These are phyloP conservation scores for Zaprionus africanus DNA, from an alignment of 1,140 invertebrate species.

Conservation along the genomic window DNA sequence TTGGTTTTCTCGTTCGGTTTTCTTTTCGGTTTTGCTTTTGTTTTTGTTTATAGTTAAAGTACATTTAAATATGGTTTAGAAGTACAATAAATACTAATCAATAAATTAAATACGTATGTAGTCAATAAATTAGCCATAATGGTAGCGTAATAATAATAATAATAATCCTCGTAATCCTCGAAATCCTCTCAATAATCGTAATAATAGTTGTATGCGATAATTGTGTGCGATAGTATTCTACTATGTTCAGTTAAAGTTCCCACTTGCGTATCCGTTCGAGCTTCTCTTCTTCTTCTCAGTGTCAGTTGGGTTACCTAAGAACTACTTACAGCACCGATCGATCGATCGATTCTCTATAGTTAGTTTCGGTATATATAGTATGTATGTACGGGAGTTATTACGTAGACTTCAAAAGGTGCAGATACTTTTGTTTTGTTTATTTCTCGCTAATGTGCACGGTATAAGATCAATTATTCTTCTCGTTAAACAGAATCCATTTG, in stretches of 20 bases:
- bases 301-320: slow-evolving; percentile 43
- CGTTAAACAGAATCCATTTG: neutral
- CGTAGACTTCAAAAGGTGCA: slow-evolving; percentile 60
- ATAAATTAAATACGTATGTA: slow-evolving; percentile 70
- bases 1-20: slow-evolving; percentile 29
- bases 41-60: slow-evolving; percentile 74
- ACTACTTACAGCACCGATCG: slow-evolving; percentile 49
- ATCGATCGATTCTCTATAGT: neutral
- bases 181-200: slow-evolving; percentile 8
- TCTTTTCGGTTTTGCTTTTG: slow-evolving; percentile 42
- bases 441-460: slow-evolving; percentile 20
- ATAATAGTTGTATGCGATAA: slow-evolving; percentile 39
- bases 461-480: neutral
- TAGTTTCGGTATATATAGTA: slow-evolving; percentile 25
- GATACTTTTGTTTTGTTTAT: slow-evolving; percentile 40
- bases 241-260: slow-evolving; percentile 69
- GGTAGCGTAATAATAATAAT: slow-evolving; percentile 48
- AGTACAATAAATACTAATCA: slow-evolving; percentile 81
- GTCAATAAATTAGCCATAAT: slow-evolving; percentile 75
- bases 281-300: neutral
- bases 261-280: neutral
- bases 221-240: slow-evolving; percentile 59
- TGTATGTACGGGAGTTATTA: slow-evolving; percentile 33
- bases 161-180: slow-evolving; percentile 22
- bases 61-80: slow-evolving; percentile 70